These are phyloP conservation scores for Metellina segmentata DNA, from an alignment of 2,888 invertebrate species.

Conservation along the genomic window DNA sequence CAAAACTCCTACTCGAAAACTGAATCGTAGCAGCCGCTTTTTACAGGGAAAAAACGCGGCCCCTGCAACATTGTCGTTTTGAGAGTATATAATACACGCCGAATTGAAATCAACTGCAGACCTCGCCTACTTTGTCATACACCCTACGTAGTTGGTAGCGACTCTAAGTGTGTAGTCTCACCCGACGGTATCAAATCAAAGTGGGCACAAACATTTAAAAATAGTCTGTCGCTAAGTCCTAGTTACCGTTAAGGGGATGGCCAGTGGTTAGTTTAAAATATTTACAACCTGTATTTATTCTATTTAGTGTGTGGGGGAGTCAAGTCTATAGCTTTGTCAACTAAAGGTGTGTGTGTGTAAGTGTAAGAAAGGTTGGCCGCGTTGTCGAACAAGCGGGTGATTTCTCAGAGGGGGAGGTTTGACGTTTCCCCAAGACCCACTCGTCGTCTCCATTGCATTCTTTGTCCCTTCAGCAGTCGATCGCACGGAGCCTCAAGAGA, in stretches of 20 bases:
- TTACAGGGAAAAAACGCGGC: too few relatives aligned
- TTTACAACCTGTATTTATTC: conserved; percentile 14
- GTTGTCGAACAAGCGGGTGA: background rate
- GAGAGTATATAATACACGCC: too few relatives aligned
- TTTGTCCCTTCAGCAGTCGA: conserved; percentile 56
- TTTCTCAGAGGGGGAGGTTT: background rate
- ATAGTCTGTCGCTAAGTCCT: background rate
- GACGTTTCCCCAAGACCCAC: background rate
- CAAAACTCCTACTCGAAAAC: conserved; percentile 45
- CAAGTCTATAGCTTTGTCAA: background rate
- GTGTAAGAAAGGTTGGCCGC: conserved; percentile 1
- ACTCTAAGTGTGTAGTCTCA: too few relatives aligned
- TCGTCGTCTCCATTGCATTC: conserved; percentile 75
- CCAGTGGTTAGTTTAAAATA: background rate
- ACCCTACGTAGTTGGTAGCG: background rate
- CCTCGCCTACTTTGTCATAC: conserved; percentile 9
- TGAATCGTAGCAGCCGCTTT: conserved; percentile 18
- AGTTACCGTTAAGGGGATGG: background rate
- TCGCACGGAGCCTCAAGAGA: conserved; percentile 60
- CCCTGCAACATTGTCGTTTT: too few relatives aligned
- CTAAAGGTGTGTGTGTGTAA: conserved; percentile 16
- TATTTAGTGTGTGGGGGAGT: background rate
- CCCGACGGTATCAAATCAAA: background rate
- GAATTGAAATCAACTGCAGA: too few relatives aligned
- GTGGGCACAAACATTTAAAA: background rate